phyloP scores from a whole-genome alignment of 2,888 invertebrate species.

The Bruchidius siliquastri region DNA sequence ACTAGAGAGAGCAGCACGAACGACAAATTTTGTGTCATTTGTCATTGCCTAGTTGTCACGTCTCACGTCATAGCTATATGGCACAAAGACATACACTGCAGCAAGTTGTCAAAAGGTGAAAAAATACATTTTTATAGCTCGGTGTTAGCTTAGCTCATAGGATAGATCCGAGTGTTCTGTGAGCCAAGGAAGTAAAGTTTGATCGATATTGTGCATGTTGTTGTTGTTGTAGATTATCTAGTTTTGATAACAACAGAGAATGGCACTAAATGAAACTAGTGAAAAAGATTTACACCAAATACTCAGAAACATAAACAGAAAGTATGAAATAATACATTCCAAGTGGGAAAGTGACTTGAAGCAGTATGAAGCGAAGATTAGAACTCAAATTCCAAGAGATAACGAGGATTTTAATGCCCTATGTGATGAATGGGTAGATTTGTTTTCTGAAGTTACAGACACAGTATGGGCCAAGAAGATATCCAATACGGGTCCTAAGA shows the following conservation, averaged over 20 bases:
- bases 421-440: slow-evolving; percentile 46
- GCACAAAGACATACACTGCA: no score
- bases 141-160: no score
- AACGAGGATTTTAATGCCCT: slow-evolving; percentile 43
- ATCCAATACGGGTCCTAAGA: slow-evolving; percentile 47
- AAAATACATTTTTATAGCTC: no score
- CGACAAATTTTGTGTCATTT: no score
- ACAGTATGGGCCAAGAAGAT: slow-evolving; percentile 47
- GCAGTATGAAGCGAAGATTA: slow-evolving; percentile 43
- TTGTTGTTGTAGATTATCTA: background rate
- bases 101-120: no score
- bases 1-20: no score
- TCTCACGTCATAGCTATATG: no score
- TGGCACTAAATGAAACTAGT: background rate
- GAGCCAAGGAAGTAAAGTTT: slow-evolving; percentile 8
- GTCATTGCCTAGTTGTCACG: no score
- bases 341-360: slow-evolving; percentile 42
- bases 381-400: slow-evolving; percentile 41
- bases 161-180: no score
- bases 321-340: slow-evolving; percentile 42
- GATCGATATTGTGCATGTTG: slow-evolving; percentile 21
- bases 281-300: slow-evolving; percentile 40
- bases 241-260: slow-evolving; percentile 1
- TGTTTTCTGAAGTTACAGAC: slow-evolving; percentile 42
- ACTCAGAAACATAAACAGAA: slow-evolving; percentile 37